A percentile compares a stretch with the other conserved stretches of the same genome.
Conservation (phyloP, 2,113 vertebrate genomes). For the Rattus norvegicus region DNA sequence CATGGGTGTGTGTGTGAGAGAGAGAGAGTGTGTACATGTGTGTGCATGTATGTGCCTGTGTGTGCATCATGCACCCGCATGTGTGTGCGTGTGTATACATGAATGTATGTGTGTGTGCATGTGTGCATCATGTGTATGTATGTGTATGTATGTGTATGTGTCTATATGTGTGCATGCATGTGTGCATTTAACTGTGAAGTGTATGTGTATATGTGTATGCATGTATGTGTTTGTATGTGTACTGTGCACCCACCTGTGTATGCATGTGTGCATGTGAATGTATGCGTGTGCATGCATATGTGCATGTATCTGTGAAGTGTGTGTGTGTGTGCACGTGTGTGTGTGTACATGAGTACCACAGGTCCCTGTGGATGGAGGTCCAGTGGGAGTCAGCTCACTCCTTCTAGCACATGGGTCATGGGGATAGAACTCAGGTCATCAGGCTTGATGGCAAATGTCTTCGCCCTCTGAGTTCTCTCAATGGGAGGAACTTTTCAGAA, state of each 20-base stretch:
- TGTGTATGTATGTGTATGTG: not conserved
- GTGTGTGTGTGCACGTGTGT: not conserved
- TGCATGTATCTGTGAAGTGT: not conserved
- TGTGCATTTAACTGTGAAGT: too few species aligned
- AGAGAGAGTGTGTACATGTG: not conserved
- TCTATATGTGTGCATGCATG: not conserved
- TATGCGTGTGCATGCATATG: too few species aligned
- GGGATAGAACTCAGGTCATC: not conserved
- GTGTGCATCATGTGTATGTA: not conserved
- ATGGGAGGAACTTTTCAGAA: not conserved
- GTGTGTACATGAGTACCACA: not conserved
- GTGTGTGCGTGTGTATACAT: too few species aligned
- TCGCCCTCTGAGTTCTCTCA: too few species aligned
- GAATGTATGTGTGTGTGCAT: not conserved
- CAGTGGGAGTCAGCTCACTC: not conserved
- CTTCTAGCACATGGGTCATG: not conserved
- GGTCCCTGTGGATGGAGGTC: not conserved
- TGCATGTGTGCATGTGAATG: too few species aligned
- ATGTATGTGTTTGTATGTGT: not conserved
- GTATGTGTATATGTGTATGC: not conserved
- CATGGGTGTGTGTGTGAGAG: not conserved
- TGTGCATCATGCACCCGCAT: not conserved
- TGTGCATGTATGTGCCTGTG: not conserved
- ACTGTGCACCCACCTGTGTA: too few species aligned
- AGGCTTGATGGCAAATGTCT: not conserved